Base-by-base conservation (phyloP, 2,888 invertebrate species). In the Andrena bucephala region DNA sequence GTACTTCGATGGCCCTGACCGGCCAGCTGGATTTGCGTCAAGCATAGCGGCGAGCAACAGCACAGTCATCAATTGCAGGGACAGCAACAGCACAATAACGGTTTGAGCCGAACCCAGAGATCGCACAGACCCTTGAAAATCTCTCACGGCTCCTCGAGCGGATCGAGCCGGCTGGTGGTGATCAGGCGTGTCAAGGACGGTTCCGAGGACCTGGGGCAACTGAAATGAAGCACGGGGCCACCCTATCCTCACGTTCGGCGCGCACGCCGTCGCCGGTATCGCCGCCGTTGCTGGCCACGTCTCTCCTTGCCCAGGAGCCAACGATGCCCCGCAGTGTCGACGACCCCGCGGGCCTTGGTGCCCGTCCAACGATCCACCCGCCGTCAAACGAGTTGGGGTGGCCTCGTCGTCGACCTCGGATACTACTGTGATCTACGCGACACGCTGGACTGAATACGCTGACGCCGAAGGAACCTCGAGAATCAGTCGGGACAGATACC, bases 101-200 rank as follows among this genome's bases (percentile, higher is more conserved):
- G 85, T 36, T 86, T 87, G 36, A 81, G 83, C 13, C 82, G 87
- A 29, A 91, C 90, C 48, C 89, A 89, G 20, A 85, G 87, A 29
- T 87, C 89, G 13, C 90, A 88, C 57, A 88, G 87, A 52, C 89
- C 90, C 60, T 86, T 89, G 57, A 91, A 92, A 79, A 90, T 90
- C 76, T 91, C 91, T n/a, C 91, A 91, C 74, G 90, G 87, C 66
- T 89, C 89, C 57, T 86, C 87, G 75, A 81, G 89, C 77, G 87
- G 83, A 59, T 87, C 86, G 71, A 84, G 80, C 82, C 85, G 90
- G 72, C 77, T 24, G 57, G 57, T 86, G 74, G 79, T 89, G 84
- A 84, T 90, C 71, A 88, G 87, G 60, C 16, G 60, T 20, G 31
- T 60, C 72, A 87, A 89, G 80, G 90, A 89, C 59, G 77, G 85